phyloP scores from a whole-genome alignment of 2,888 invertebrate genomes.

The Polyommatus iphigenia region DNA sequence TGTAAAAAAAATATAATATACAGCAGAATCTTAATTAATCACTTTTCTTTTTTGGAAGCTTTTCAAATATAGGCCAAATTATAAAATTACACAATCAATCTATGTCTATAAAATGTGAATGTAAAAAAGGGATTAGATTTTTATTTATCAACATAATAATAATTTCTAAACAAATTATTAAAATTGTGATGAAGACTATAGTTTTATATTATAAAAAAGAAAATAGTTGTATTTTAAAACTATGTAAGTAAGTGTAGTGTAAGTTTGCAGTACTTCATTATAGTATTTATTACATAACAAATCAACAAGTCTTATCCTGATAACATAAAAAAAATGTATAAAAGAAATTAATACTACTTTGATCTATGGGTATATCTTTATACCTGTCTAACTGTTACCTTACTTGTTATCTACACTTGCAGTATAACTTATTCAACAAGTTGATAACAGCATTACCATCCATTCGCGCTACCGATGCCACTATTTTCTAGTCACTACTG shows the following conservation, averaged over 20 bases:
- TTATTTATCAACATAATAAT: not conserved
- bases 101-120: not conserved
- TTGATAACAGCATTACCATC: not conserved
- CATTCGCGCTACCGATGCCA: slow-evolving; percentile 27
- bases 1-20: too few species aligned
- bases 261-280: not conserved
- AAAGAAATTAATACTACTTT: slow-evolving; percentile 6
- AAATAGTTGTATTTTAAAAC: not conserved
- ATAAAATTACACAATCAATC: too few species aligned
- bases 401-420: slow-evolving; percentile 1
- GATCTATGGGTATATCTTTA: not conserved
- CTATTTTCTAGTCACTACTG: slow-evolving; percentile 32
- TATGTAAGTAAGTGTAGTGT: too few species aligned
- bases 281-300: not conserved
- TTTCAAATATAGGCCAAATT: too few species aligned
- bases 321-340: slow-evolving; percentile 13
- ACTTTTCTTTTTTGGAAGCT: too few species aligned
- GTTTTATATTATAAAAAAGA: not conserved
- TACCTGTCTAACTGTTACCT: not conserved
- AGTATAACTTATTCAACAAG: not conserved
- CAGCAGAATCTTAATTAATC: too few species aligned
- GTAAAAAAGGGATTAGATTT: not conserved
- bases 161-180: not conserved
- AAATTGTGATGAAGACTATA: slow-evolving; percentile 7
- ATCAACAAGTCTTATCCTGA: slow-evolving; percentile 9